Evolutionary conservation across 2,797 vertebrate genomes (phyloP).

Genomic region (Anabacerthia variegaticeps): DNA sequence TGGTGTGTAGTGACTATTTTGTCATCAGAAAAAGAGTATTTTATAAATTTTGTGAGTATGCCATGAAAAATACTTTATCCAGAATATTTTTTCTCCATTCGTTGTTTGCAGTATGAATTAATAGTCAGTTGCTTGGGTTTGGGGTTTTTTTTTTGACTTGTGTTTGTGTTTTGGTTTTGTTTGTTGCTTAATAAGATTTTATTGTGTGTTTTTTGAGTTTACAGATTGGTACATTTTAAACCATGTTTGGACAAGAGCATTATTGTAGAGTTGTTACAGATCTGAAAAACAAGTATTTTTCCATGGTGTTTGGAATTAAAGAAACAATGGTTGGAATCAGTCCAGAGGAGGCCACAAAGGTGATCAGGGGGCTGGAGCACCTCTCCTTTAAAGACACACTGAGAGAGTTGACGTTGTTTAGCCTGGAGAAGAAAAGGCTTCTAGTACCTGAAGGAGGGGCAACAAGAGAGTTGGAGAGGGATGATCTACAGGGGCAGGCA

Average conservation of each 20-base stretch:
- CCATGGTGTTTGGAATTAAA: background rate
- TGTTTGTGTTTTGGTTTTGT: background rate
- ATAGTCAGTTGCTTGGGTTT: background rate
- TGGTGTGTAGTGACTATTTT: background rate
- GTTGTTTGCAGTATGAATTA: background rate
- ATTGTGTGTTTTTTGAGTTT: background rate
- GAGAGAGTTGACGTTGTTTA: background rate
- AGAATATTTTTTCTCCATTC: background rate
- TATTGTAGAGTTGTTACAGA: background rate
- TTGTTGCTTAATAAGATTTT: background rate
- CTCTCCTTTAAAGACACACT: background rate
- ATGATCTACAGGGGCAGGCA: background rate
- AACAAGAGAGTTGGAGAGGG: background rate
- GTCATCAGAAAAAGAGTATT: background rate
- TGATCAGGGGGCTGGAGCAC: background rate
- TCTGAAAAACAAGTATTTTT: background rate
- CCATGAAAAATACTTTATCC: background rate
- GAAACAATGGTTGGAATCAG: background rate
- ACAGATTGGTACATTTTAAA: background rate
- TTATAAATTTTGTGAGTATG: background rate
- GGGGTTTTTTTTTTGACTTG: background rate
- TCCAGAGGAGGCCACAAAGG: background rate
- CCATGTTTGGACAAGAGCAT: background rate
- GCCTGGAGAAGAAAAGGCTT: background rate
- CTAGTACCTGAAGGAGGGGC: background rate